These are phyloP conservation scores for Acrocera orbiculus DNA, from an alignment of 2,888 invertebrate species.

Conservation along the genomic window DNA sequence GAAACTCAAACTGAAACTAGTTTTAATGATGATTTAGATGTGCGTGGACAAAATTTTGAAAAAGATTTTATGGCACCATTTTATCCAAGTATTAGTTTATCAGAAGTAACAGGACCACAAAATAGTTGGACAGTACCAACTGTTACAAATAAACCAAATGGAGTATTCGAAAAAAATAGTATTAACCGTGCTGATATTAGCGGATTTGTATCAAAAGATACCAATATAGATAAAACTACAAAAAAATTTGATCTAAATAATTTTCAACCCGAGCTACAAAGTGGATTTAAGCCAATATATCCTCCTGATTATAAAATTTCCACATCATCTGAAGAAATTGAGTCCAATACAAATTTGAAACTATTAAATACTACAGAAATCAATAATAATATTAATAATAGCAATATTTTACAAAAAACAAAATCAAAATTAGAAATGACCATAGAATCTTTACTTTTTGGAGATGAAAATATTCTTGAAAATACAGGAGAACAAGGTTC, in stretches of 20 bases:
- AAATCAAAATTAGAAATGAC: conserved; percentile 28
- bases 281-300: conserved; percentile 54
- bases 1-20: conserved; percentile 25
- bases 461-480: conserved; percentile 22
- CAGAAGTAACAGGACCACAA: conserved; percentile 32
- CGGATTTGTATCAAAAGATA: conserved; percentile 5
- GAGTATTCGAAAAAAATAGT: conserved; percentile 23
- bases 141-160: conserved; percentile 15
- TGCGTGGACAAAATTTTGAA: conserved; percentile 27
- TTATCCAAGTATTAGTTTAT: conserved; percentile 45
- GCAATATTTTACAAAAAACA: too few species aligned
- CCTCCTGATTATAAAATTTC: conserved; percentile 24
- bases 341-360: neutral
- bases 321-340: conserved; percentile 13
- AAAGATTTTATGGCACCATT: conserved; percentile 50
- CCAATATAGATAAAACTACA: conserved; percentile 19
- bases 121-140: conserved; percentile 46
- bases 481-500: conserved; percentile 8
- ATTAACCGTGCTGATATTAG: conserved; percentile 25
- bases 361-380: conserved; percentile 7
- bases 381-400: too few species aligned
- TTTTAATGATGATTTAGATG: conserved; percentile 22
- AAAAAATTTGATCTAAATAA: conserved; percentile 44
- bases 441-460: conserved; percentile 26
- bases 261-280: conserved; percentile 48